Evolutionary conservation across 2,113 vertebrate genomes (phyloP), one percentile per base, ranked within the genome.

Genomic region (Phyllostomus hastatus): DNA sequence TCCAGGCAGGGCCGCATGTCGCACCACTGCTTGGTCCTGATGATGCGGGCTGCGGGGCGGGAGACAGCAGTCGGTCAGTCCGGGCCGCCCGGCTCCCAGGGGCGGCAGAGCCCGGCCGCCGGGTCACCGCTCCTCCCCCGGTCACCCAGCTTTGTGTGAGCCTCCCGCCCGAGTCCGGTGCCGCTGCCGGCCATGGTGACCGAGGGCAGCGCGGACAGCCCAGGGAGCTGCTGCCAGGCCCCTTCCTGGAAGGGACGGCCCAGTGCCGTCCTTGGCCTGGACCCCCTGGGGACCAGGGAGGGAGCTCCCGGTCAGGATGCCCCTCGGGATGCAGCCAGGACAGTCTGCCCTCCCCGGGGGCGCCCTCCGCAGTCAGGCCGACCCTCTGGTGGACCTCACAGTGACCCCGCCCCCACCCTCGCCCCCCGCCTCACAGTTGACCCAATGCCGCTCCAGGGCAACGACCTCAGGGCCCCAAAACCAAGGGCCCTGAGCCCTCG

Each of bases 1-100:
- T 99, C 99, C 99, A 99, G 99, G 98, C 99, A 99, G 20, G 99
- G 99, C 97, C 99, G 99, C 99, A 99, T 99, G 98, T 99, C 99
- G 98, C 99, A 99, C 99, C 99, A 99, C 98, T 99, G 99, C 99
- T 99, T 99, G 92, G 99, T 99, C 98, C 98, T 99, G 98, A 99
- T 99, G 97, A 99, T 99, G 54, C 99, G 99, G 61, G 99, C 99
- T 99, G 98, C 10, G 94, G 97, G 96, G 88, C n/a, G n/a, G 94
- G 95, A 59, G 90, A 86, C 64, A 33, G 66, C 11, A 5, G 7
- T 31, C 41, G 5, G n/a, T 35, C 31, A 50, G 75, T 20, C 48
- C 20, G 1, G 2, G 41, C 7, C 73, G 10, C 59, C 15, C 1
- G 0, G 10, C 0, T 2, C 28, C n/a, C 22, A 1, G 67, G 43